These are phyloP conservation scores for Phymastichus coffea DNA, from an alignment of 1,140 invertebrate species.

Conservation along the genomic window DNA sequence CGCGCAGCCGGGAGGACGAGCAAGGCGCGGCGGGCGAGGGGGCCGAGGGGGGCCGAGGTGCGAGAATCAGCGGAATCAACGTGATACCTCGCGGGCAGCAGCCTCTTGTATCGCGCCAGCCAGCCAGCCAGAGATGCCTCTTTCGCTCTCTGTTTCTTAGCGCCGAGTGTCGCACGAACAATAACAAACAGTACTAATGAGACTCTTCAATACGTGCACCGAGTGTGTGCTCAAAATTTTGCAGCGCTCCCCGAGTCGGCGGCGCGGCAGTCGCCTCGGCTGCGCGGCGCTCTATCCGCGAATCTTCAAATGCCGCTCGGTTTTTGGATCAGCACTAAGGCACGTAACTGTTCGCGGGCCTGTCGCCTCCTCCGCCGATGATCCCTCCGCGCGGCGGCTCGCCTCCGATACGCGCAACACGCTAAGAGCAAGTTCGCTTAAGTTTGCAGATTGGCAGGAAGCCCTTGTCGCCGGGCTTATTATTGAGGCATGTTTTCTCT, in stretches of 20 bases:
- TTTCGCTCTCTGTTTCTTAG: slow-evolving; percentile 12
- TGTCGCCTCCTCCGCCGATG: no score
- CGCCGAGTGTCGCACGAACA: slow-evolving; percentile 47
- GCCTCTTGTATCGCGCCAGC: slow-evolving; percentile 47
- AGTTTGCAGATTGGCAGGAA: no score
- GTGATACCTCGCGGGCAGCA: slow-evolving; percentile 53
- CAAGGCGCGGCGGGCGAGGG: slow-evolving; percentile 27
- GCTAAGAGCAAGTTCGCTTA: no score
- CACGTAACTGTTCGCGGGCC: not conserved
- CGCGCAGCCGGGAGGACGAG: slow-evolving; percentile 24
- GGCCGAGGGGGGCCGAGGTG: slow-evolving; percentile 43
- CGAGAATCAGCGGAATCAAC: slow-evolving; percentile 54
- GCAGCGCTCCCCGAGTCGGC: no score
- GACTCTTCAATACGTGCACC: slow-evolving; percentile 49
- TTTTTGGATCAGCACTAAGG: not conserved
- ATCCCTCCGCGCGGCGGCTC: no score
- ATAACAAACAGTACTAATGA: slow-evolving; percentile 57
- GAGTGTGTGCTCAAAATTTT: slow-evolving; percentile 12
- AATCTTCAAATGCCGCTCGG: slow-evolving; percentile 6
- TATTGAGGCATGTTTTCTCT: slow-evolving; percentile 12
- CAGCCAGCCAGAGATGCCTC: no score
- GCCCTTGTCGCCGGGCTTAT: no score
- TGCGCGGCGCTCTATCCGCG: slow-evolving; percentile 17
- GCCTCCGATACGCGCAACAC: no score
- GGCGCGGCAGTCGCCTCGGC: no score